Evolutionary conservation across 2,888 invertebrate genomes (phyloP).

Genomic region (Scaptomyza tumidula): DNA sequence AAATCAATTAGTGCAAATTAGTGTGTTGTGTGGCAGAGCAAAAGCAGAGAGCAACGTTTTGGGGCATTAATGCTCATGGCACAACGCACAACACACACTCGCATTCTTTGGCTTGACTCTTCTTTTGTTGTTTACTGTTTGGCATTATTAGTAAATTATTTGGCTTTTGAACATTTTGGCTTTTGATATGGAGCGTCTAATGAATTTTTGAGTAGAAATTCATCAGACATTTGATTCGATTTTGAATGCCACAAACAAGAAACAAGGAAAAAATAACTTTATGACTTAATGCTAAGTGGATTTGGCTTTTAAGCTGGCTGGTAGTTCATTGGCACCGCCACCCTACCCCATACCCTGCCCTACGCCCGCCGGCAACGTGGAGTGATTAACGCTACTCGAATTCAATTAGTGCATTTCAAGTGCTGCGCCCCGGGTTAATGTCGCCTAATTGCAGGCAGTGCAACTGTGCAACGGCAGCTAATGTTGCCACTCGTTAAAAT

Average conservation of each 20-base stretch:
- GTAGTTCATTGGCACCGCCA: conserved; percentile 34
- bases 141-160: conserved; percentile 62
- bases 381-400: conserved; percentile 57
- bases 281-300: conserved; percentile 78
- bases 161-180: conserved; percentile 41
- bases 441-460: conserved; percentile 51
- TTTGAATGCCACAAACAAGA: conserved; percentile 49
- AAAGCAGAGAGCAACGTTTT: conserved; percentile 32
- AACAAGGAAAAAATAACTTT: conserved; percentile 22
- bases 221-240: conserved; percentile 66
- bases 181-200: conserved; percentile 71
- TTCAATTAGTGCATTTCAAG: conserved; percentile 57
- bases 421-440: conserved; percentile 47
- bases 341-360: background rate
- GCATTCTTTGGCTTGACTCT: conserved; percentile 19
- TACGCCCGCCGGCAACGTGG: background rate
- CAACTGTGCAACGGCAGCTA: conserved; percentile 36
- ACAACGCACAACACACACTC: background rate
- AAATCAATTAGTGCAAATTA: conserved; percentile 80
- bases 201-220: conserved; percentile 76
- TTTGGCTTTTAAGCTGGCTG: conserved; percentile 57
- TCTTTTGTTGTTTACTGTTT: conserved; percentile 6
- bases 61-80: conserved; percentile 17
- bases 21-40: conserved; percentile 34
- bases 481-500: conserved; percentile 60